Conservation (phyloP, 2,113 vertebrate species). For the Corapipo altera region DNA sequence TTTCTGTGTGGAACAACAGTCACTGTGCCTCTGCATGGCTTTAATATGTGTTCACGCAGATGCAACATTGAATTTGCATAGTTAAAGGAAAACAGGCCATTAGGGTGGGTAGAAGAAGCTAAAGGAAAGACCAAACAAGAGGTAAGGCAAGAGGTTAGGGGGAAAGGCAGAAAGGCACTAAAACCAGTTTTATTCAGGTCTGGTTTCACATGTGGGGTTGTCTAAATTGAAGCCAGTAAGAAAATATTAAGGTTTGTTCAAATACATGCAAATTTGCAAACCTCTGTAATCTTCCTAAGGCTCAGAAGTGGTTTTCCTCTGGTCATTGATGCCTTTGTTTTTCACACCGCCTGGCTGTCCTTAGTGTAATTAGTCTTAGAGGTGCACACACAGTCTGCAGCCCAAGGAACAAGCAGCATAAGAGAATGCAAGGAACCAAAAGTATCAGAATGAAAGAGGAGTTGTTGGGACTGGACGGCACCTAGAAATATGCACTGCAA, state of each 20-base stretch:
- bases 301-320: constrained; percentile 10
- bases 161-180: neutral
- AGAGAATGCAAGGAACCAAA: neutral
- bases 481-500: neutral
- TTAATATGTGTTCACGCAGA: neutral
- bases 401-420: neutral
- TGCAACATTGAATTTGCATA: neutral
- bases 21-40: neutral
- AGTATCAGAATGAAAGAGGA: neutral
- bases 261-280: neutral
- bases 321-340: neutral
- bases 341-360: neutral
- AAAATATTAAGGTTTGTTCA: neutral
- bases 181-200: neutral
- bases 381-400: neutral
- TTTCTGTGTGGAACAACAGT: neutral
- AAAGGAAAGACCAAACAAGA: neutral
- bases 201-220: neutral
- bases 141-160: neutral
- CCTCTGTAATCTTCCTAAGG: neutral
- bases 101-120: neutral
- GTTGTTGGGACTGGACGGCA: neutral
- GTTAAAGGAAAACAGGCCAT: neutral
- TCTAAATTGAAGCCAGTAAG: neutral
- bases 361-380: neutral